These are phyloP conservation scores for Vandiemenella viatica DNA, from an alignment of 2,888 invertebrate species.

Conservation along the genomic window DNA sequence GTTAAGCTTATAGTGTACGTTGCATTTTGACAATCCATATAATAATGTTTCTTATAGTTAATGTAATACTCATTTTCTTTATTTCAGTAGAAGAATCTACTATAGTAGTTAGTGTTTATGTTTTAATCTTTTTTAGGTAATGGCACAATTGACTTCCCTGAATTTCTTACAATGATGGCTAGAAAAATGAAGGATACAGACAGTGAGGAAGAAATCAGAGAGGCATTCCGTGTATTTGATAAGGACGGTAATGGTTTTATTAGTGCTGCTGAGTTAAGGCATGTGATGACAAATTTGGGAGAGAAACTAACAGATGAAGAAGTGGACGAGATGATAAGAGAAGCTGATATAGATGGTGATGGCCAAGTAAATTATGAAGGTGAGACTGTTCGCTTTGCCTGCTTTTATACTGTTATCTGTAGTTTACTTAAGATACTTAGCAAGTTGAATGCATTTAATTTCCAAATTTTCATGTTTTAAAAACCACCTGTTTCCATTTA, in stretches of 20 bases:
- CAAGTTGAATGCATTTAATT: too few species aligned
- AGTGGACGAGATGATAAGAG: conserved; percentile 98
- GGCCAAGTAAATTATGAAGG: conserved; percentile 98
- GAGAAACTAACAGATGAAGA: conserved; percentile 99
- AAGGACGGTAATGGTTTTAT: conserved; percentile 99
- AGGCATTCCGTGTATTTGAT: conserved; percentile 98
- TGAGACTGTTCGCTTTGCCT: too few species aligned
- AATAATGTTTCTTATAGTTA: too few species aligned
- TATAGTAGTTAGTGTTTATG: too few species aligned
- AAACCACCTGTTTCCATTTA: too few species aligned
- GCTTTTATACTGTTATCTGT: too few species aligned
- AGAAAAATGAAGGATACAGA: conserved; percentile 99
- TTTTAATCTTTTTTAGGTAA: conserved; percentile 71
- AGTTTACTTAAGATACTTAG: too few species aligned
- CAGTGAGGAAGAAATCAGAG: conserved; percentile 97
- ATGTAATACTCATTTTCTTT: too few species aligned
- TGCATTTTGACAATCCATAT: too few species aligned
- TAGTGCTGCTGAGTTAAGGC: conserved; percentile 93
- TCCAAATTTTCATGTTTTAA: too few species aligned
- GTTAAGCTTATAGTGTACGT: too few species aligned
- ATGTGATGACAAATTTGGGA: conserved; percentile 99
- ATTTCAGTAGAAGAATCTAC: too few species aligned
- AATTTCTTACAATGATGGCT: conserved; percentile 99
- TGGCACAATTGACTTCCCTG: conserved; percentile 99
- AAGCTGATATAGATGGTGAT: conserved; percentile 97